phyloP scores from a whole-genome alignment of 2,797 vertebrate genomes.

The Gephyroberyx darwinii region DNA sequence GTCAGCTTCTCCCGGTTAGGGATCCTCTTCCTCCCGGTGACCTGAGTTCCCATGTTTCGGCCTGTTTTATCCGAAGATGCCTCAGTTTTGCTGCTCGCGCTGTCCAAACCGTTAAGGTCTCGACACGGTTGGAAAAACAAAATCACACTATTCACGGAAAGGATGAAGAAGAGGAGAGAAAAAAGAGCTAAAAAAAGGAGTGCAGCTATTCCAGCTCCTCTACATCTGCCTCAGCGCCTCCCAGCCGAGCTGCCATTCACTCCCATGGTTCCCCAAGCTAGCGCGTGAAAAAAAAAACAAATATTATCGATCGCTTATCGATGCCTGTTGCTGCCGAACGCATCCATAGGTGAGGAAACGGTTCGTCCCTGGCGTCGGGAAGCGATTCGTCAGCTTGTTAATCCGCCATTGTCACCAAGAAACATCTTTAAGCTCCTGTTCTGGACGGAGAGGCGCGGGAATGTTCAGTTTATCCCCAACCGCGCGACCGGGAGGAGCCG shows the following conservation, averaged over 20 bases:
- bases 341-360: neutral
- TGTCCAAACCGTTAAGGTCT: neutral
- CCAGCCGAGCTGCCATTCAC: slow-evolving; percentile 13
- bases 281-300: neutral
- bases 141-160: too few relatives aligned
- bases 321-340: slow-evolving; percentile 20
- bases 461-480: too few relatives aligned
- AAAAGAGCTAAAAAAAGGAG: too few relatives aligned
- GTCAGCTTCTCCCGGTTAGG: slow-evolving; percentile 86
- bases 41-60: slow-evolving; percentile 83
- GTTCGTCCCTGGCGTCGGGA: neutral
- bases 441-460: neutral
- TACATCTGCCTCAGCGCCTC: too few relatives aligned
- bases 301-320: neutral
- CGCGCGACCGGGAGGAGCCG: too few relatives aligned
- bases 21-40: slow-evolving; percentile 86
- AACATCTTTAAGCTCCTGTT: neutral
- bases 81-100: neutral
- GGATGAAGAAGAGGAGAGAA: too few relatives aligned
- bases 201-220: too few relatives aligned
- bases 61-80: slow-evolving; percentile 6
- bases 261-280: neutral
- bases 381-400: slow-evolving; percentile 27
- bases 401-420: slow-evolving; percentile 39
- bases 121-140: too few relatives aligned